These are phyloP conservation scores for Panagrolaimus sp. DNA, from an alignment of 1,140 invertebrate genomes.

Conservation along the genomic window DNA sequence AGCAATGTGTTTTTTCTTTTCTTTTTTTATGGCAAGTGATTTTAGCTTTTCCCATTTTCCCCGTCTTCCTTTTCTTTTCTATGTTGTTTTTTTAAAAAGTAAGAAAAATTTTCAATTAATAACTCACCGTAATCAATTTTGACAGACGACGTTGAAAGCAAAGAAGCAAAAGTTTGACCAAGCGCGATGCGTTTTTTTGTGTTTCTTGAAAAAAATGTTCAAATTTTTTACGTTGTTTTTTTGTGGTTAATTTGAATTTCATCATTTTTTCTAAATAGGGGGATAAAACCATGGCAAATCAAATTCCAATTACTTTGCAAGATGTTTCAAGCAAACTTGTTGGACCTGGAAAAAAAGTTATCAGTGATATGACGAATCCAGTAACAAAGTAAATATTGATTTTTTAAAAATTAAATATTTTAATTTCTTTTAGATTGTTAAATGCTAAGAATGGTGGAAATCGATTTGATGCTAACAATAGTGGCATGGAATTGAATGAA, in stretches of 20 bases:
- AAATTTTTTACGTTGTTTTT: conserved; percentile 12
- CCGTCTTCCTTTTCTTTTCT: too few relatives aligned
- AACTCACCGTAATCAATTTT: conserved; percentile 29
- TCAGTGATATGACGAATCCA: conserved; percentile 1
- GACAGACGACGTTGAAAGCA: conserved; percentile 15
- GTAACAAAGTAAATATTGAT: neutral
- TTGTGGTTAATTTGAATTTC: neutral
- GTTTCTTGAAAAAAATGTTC: neutral
- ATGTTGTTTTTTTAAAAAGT: too few relatives aligned
- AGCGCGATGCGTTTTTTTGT: neutral
- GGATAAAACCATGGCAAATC: conserved; percentile 28
- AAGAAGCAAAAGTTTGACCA: neutral
- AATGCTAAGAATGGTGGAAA: neutral
- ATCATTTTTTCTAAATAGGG: neutral
- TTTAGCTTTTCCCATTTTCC: too few relatives aligned
- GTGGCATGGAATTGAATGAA: conserved; percentile 8
- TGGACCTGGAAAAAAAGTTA: conserved; percentile 10
- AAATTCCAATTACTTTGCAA: conserved; percentile 31
- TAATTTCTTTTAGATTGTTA: conserved; percentile 1
- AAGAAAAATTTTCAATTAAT: conserved; percentile 17
- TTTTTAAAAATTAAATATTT: conserved; percentile 1
- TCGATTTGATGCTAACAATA: conserved; percentile 3
- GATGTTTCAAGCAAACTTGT: conserved; percentile 27
- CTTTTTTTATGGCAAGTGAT: too few relatives aligned
- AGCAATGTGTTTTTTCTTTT: too few relatives aligned